Percentiles rank a stretch among this genome's conserved stretches.
Conservation (phyloP, 2,113 vertebrate genomes). For the Hyla sarda region DNA sequence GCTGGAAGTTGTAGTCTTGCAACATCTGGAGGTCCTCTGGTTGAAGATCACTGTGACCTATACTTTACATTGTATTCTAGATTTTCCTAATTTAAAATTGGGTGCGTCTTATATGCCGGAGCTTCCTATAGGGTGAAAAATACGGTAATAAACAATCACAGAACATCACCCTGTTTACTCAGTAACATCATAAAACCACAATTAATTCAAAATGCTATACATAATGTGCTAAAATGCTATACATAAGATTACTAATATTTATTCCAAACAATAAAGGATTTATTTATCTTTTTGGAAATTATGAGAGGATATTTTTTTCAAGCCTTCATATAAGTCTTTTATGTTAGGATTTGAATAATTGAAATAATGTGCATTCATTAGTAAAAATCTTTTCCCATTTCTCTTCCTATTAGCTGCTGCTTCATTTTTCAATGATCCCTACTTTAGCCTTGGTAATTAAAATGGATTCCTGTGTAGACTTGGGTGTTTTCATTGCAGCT, state of each 20-base stretch:
- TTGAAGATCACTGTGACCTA: too few relatives aligned
- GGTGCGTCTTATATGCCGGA: too few relatives aligned
- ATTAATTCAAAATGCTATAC: too few relatives aligned
- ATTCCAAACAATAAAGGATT: not conserved
- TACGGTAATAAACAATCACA: too few relatives aligned
- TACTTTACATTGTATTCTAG: too few relatives aligned
- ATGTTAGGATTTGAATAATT: not conserved
- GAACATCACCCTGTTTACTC: too few relatives aligned
- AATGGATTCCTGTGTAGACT: conserved; percentile 29
- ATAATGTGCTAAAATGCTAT: too few relatives aligned
- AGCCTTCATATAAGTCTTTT: not conserved
- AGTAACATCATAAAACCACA: too few relatives aligned
- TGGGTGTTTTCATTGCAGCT: conserved; percentile 16
- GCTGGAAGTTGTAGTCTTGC: too few relatives aligned
- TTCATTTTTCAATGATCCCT: conserved; percentile 12
- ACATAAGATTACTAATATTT: not conserved
- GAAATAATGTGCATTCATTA: not conserved
- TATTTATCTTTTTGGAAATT: not conserved
- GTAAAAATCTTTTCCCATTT: not conserved
- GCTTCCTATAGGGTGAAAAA: too few relatives aligned
- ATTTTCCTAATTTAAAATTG: too few relatives aligned
- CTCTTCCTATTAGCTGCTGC: conserved; percentile 20
- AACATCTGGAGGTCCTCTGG: too few relatives aligned
- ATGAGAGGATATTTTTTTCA: not conserved
- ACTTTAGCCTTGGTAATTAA: conserved; percentile 27